These are phyloP conservation scores for Strigops habroptila DNA, from an alignment of 2,113 vertebrate genomes.

Conservation along the genomic window DNA sequence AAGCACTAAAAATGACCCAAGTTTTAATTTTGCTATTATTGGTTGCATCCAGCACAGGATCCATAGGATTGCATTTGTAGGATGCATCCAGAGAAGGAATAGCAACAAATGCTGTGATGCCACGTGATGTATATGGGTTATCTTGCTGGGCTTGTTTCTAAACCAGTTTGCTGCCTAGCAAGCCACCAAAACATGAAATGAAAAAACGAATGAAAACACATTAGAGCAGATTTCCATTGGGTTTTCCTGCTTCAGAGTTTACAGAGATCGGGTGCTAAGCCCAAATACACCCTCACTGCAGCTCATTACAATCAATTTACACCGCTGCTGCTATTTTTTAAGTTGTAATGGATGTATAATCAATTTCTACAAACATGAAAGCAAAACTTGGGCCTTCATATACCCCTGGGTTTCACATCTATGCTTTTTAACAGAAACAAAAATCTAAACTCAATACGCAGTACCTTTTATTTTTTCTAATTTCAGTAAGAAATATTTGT, in stretches of 20 bases:
- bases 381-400: neutral
- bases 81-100: neutral
- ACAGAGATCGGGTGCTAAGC: neutral
- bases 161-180: neutral
- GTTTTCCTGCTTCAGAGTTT: neutral
- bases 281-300: neutral
- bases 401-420: neutral
- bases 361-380: neutral
- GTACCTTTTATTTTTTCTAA: neutral
- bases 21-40: neutral
- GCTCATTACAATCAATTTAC: neutral
- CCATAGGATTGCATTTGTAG: neutral
- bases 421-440: neutral
- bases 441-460: neutral
- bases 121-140: neutral
- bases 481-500: neutral
- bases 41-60: neutral
- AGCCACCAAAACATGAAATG: neutral
- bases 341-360: neutral
- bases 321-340: neutral
- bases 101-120: fast-evolving
- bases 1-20: neutral
- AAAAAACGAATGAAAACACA: neutral
- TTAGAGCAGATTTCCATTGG: neutral
- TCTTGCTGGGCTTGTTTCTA: neutral